phyloP scores from a whole-genome alignment of 2,888 invertebrate genomes.

The Chrysotoxum bicinctum region DNA sequence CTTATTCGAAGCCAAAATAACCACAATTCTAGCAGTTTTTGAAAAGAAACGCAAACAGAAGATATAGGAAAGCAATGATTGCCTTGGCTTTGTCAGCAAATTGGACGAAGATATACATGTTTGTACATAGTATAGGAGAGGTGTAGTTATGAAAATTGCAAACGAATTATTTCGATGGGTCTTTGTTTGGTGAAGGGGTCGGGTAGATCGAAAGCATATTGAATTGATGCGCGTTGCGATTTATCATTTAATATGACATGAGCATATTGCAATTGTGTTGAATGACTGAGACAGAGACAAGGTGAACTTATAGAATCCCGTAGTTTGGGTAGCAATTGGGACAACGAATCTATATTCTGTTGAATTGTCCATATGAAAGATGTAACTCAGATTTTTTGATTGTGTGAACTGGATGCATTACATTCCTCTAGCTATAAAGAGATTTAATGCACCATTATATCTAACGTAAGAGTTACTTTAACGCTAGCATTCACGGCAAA shows the following conservation, averaged over 20 bases:
- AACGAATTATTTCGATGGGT: not conserved
- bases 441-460: too few species aligned
- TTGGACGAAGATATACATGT: constrained; percentile 17
- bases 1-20: constrained; percentile 12
- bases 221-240: constrained; percentile 59
- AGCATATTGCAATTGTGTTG: constrained; percentile 23
- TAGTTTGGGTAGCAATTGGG: not conserved
- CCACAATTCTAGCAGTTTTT: constrained; percentile 5
- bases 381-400: too few species aligned
- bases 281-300: not conserved
- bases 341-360: not conserved
- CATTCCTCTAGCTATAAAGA: too few species aligned
- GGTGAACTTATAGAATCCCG: not conserved
- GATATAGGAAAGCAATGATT: constrained; percentile 49
- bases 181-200: not conserved
- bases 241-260: constrained; percentile 58
- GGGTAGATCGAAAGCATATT: constrained; percentile 33
- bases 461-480: too few species aligned
- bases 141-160: constrained; percentile 5
- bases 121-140: not conserved
- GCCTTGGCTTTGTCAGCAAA: constrained; percentile 60
- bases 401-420: too few species aligned
- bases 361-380: not conserved
- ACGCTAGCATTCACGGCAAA: too few species aligned
- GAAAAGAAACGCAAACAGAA: not conserved